Conservation (phyloP, 2,797 vertebrate species). For the Bovichtus variegatus region DNA sequence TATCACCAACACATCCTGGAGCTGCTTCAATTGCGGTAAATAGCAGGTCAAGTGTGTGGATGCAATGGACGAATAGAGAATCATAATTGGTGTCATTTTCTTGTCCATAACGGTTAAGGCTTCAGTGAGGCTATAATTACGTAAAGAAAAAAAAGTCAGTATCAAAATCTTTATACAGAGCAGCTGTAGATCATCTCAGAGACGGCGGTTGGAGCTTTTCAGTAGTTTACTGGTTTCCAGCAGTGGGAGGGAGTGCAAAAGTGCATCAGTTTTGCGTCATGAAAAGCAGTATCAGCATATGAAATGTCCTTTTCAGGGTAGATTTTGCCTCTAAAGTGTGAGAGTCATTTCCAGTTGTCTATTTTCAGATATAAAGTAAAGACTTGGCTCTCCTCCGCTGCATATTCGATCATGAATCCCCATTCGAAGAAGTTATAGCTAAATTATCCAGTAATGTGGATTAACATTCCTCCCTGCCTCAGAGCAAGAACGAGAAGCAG, state of each 20-base stretch:
- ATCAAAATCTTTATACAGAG: not conserved
- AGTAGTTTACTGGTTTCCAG: slow-evolving; percentile 2
- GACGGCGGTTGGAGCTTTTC: not conserved
- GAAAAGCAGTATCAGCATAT: slow-evolving; percentile 29
- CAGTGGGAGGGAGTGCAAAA: not conserved
- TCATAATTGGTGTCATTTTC: slow-evolving; percentile 9
- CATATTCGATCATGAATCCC: slow-evolving; percentile 53
- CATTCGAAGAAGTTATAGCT: slow-evolving; percentile 46
- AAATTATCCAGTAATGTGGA: slow-evolving; percentile 60
- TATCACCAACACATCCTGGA: slow-evolving; percentile 25
- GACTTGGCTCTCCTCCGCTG: slow-evolving; percentile 12
- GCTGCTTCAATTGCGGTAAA: not conserved
- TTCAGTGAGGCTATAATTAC: not conserved
- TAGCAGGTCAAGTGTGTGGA: slow-evolving; percentile 19
- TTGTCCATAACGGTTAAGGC: not conserved
- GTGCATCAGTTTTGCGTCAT: slow-evolving; percentile 26
- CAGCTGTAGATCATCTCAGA: slow-evolving; percentile 9
- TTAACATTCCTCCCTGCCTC: slow-evolving; percentile 64
- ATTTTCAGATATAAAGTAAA: slow-evolving; percentile 33
- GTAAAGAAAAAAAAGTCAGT: not conserved
- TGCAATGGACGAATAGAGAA: slow-evolving; percentile 4
- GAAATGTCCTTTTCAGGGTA: slow-evolving; percentile 37
- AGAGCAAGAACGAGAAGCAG: slow-evolving; percentile 22
- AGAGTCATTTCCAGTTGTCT: slow-evolving; percentile 51
- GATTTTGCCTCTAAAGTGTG: slow-evolving; percentile 6